These are phyloP conservation scores for Myotis vivesi DNA, from an alignment of 2,797 vertebrate genomes.

Conservation along the genomic window DNA sequence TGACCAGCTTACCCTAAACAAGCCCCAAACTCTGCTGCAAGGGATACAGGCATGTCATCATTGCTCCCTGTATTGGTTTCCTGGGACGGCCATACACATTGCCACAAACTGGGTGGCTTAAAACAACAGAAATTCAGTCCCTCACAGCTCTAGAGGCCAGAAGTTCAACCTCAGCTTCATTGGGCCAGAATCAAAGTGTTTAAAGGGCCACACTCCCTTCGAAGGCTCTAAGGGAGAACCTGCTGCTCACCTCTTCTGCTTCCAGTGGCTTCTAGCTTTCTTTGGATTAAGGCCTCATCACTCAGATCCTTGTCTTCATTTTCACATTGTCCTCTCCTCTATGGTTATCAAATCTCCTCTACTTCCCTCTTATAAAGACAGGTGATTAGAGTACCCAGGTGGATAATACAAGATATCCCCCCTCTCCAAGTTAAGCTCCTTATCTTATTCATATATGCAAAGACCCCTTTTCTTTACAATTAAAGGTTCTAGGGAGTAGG, in stretches of 20 bases:
- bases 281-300: not conserved
- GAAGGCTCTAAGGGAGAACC: not conserved
- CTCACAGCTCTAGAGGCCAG: not conserved
- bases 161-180: not conserved
- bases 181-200: not conserved
- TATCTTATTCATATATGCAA: not conserved
- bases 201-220: not conserved
- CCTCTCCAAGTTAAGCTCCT: not conserved
- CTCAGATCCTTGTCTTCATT: not conserved
- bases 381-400: not conserved
- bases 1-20: not conserved
- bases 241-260: not conserved
- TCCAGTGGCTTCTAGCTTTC: not conserved
- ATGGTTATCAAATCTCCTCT: not conserved
- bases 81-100: not conserved
- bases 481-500: not conserved
- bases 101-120: not conserved
- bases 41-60: accelerated
- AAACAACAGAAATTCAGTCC: not conserved
- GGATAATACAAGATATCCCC: not conserved
- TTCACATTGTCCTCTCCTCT: not conserved
- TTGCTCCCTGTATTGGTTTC: not conserved
- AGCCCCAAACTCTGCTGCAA: not conserved
- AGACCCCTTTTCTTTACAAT: not conserved
- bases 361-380: not conserved